Conservation (phyloP, 2,797 vertebrate species). For the Lutjanus argentimaculatus region DNA sequence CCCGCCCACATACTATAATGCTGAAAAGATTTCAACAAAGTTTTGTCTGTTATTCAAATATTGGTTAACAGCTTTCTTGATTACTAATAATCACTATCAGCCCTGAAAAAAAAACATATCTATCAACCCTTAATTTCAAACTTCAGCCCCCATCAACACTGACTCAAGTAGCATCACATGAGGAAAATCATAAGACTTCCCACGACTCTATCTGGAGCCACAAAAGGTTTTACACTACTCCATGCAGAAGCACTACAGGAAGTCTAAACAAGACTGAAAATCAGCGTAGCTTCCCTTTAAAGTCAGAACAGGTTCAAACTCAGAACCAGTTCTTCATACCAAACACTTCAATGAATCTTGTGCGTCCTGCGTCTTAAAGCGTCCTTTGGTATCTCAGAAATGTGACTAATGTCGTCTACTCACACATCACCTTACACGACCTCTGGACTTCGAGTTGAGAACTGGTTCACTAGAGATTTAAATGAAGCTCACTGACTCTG, state of each 20-base stretch:
- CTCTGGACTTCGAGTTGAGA: conserved; percentile 42
- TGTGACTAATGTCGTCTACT: too few species aligned
- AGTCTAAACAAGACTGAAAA: neutral
- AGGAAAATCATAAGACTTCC: too few species aligned
- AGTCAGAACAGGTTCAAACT: neutral
- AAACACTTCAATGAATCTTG: neutral
- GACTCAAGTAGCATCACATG: neutral
- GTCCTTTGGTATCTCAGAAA: neutral
- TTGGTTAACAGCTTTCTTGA: too few species aligned
- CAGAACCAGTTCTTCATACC: neutral
- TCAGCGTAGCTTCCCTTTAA: neutral
- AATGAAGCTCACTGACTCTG: neutral
- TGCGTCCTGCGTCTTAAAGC: neutral
- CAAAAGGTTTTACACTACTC: neutral
- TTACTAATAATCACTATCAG: too few species aligned
- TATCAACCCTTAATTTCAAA: too few species aligned
- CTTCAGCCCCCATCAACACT: neutral
- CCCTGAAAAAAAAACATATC: too few species aligned
- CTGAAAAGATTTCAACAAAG: too few species aligned
- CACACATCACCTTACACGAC: neutral
- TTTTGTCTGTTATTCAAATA: too few species aligned
- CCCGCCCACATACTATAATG: too few species aligned
- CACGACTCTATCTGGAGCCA: neutral
- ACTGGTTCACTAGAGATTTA: conserved; percentile 2
- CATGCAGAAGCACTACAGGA: neutral